Conservation (phyloP, 2,797 vertebrate genomes). For the Delichon dasypus region DNA sequence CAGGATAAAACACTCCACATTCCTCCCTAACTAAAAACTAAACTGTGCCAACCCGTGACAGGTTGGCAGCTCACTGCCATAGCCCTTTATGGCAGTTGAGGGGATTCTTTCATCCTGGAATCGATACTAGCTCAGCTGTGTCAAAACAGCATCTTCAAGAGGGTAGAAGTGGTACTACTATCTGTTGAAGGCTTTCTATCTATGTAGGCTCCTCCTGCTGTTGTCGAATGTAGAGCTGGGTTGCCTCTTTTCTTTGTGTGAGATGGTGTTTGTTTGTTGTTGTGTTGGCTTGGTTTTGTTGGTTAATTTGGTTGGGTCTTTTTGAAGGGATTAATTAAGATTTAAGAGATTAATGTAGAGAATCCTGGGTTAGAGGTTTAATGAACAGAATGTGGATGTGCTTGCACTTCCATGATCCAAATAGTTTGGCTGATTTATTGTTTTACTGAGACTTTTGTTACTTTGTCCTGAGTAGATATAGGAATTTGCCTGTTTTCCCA, state of each 20-base stretch:
- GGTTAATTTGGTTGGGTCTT: neutral
- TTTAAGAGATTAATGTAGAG: neutral
- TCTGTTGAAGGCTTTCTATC: neutral
- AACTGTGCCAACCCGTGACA: too few species aligned
- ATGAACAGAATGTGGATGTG: rapidly evolving
- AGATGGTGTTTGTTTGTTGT: neutral
- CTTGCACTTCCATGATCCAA: neutral
- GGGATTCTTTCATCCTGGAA: neutral
- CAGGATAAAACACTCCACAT: too few species aligned
- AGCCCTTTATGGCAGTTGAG: neutral
- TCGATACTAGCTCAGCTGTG: neutral
- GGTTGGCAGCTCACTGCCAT: rapidly evolving
- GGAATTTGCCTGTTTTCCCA: neutral
- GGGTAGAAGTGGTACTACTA: rapidly evolving
- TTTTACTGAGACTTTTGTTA: neutral
- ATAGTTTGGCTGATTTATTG: neutral
- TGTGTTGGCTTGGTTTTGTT: neutral
- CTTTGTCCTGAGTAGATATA: neutral
- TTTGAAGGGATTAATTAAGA: neutral
- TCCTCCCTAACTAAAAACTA: too few species aligned
- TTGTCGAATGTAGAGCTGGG: neutral
- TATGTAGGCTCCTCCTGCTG: rapidly evolving
- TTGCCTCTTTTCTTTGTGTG: neutral
- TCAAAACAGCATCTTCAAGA: neutral
- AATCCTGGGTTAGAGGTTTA: neutral